Evolutionary conservation across 92 coral and sea anemone species (phyloP).

Genomic region (Palythoa caribaeorum): DNA sequence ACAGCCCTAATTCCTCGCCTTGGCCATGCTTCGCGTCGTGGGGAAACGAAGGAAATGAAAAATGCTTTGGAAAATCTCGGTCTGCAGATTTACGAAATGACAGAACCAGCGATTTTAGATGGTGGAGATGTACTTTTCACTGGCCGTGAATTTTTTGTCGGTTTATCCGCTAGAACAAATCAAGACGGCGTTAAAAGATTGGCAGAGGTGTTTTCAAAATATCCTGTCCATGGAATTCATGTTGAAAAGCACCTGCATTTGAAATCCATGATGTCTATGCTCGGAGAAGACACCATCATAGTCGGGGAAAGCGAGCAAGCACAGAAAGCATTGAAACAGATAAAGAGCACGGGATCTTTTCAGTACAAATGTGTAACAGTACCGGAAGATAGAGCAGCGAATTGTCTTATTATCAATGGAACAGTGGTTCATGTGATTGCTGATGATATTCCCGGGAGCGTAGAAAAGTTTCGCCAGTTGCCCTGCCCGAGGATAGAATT

Average conservation of each 20-base stretch:
- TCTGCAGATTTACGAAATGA: constrained; percentile 78
- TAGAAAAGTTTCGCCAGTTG: constrained; percentile 57
- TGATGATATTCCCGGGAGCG: constrained; percentile 75
- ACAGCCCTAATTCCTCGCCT: constrained; percentile 73
- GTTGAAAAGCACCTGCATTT: constrained; percentile 77
- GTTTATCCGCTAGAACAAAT: constrained; percentile 78
- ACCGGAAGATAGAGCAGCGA: constrained; percentile 86
- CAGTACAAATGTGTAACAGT: constrained; percentile 74
- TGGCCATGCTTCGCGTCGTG: constrained; percentile 85
- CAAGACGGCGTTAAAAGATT: constrained; percentile 70
- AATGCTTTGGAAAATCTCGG: constrained; percentile 66
- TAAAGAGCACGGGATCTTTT: constrained; percentile 71
- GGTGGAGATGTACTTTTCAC: constrained; percentile 99
- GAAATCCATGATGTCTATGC: constrained; percentile 90
- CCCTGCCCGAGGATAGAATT: constrained; percentile 75
- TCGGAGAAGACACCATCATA: constrained; percentile 70
- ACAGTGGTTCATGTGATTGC: constrained; percentile 74
- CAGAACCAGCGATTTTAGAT: constrained; percentile 82
- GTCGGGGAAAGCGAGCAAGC: constrained; percentile 77
- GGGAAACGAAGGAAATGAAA: constrained; percentile 76
- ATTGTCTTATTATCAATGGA: constrained; percentile 87
- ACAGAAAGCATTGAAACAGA: constrained; percentile 72
- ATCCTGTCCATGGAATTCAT: constrained; percentile 73
- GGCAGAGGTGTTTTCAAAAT: constrained; percentile 79
- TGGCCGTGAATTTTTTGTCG: constrained; percentile 92